Percentiles rank a stretch among this genome's conserved stretches.
Evolutionary conservation across 2,888 invertebrate species (phyloP).

Genomic region (Neoitamus cyanurus): DNA sequence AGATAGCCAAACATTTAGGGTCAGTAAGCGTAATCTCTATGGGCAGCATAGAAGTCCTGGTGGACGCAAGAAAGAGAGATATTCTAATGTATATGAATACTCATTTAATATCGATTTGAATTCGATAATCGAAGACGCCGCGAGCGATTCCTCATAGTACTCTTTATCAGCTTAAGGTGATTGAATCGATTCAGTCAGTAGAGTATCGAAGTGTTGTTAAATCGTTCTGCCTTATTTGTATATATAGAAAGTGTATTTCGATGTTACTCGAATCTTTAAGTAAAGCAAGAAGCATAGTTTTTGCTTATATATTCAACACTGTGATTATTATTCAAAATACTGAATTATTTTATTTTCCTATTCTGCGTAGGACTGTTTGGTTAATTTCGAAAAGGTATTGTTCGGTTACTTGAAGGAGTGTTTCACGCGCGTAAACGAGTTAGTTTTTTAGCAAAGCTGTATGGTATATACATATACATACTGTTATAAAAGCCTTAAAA

Average conservation of each 20-base stretch:
- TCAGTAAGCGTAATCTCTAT: slow-evolving; percentile 67
- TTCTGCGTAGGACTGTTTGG: background rate
- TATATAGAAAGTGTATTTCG: background rate
- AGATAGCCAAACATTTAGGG: slow-evolving; percentile 67
- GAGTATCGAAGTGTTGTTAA: slow-evolving; percentile 3
- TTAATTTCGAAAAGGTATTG: background rate
- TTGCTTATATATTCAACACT: slow-evolving; percentile 26
- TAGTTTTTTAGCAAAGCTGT: too few relatives aligned
- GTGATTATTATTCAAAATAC: slow-evolving; percentile 27
- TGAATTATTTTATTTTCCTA: background rate
- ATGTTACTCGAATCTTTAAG: slow-evolving; percentile 17
- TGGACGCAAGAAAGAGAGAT: slow-evolving; percentile 63
- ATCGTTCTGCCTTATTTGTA: slow-evolving; percentile 34
- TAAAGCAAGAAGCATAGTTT: slow-evolving; percentile 2
- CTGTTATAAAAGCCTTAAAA: too few relatives aligned
- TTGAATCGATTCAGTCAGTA: background rate
- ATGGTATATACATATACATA: too few relatives aligned
- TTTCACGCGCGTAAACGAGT: background rate
- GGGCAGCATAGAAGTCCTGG: slow-evolving; percentile 66
- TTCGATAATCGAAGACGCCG: slow-evolving; percentile 67
- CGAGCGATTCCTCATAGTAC: slow-evolving; percentile 67
- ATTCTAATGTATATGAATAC: slow-evolving; percentile 67
- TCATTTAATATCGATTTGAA: slow-evolving; percentile 67
- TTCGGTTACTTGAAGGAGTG: slow-evolving; percentile 15
- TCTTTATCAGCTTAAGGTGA: slow-evolving; percentile 47